Evolutionary conservation across 2,113 vertebrate genomes (phyloP).

Genomic region (Terrapene triunguis): DNA sequence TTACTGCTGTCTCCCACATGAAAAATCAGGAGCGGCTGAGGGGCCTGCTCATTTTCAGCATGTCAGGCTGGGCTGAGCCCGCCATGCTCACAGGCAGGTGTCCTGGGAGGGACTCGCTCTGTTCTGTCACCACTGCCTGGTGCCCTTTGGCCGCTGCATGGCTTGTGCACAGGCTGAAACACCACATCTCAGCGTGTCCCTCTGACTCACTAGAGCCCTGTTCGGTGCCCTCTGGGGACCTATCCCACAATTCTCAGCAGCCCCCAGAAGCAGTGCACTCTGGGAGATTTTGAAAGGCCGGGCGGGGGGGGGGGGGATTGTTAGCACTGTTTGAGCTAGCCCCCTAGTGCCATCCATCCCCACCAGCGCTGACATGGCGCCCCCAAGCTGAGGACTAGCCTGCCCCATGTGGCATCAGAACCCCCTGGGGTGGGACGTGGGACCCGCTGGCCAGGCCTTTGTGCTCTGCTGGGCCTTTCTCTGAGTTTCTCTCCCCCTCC

Average conservation of each 20-base stretch:
- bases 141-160: not conserved
- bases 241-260: no score
- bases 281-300: not conserved
- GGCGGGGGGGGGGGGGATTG: not conserved
- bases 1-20: no score
- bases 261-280: not conserved
- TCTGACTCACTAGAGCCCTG: not conserved
- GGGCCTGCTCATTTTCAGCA: not conserved
- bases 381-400: not conserved
- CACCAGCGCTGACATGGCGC: accelerated
- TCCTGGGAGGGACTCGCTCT: not conserved
- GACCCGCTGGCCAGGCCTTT: not conserved
- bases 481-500: accelerated
- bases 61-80: not conserved
- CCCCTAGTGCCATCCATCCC: accelerated
- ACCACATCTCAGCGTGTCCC: not conserved
- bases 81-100: not conserved
- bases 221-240: not conserved
- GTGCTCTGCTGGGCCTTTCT: not conserved
- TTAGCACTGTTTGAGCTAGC: not conserved
- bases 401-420: not conserved
- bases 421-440: not conserved
- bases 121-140: not conserved
- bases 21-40: not conserved
- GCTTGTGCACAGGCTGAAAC: not conserved